phyloP scores from a whole-genome alignment of 2,888 invertebrate species.

The Rapana venosa region DNA sequence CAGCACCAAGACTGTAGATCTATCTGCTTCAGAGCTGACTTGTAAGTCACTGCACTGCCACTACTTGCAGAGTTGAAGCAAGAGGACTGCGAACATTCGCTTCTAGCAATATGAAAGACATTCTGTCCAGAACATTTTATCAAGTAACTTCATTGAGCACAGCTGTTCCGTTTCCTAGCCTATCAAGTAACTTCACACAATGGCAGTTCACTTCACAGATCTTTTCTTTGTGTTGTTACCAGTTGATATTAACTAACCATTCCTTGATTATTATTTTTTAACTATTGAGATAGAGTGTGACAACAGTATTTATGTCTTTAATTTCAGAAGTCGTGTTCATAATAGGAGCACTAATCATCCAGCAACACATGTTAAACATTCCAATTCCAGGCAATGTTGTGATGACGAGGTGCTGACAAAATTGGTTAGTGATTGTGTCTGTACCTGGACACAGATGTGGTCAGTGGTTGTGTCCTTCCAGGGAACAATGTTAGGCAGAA shows the following conservation, averaged over 20 bases:
- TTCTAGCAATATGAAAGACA: background rate
- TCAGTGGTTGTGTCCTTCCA: background rate
- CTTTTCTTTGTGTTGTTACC: background rate
- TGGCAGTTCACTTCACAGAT: background rate
- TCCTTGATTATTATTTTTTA: background rate
- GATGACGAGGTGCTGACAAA: background rate
- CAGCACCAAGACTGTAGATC: too few species aligned
- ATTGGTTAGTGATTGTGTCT: too few species aligned
- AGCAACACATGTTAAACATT: background rate
- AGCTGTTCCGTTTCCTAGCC: background rate
- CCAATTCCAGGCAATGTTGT: background rate
- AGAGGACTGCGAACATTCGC: background rate
- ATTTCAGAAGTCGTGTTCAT: too few species aligned
- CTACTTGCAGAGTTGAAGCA: too few species aligned
- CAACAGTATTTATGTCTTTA: too few species aligned
- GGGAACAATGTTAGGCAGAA: too few species aligned
- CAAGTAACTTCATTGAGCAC: background rate
- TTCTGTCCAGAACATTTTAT: background rate
- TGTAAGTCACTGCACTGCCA: too few species aligned
- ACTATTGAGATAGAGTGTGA: too few species aligned
- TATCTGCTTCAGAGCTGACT: too few species aligned
- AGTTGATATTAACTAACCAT: constrained; percentile 10
- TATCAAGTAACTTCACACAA: background rate
- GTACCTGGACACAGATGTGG: background rate
- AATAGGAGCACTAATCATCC: too few species aligned